These are phyloP conservation scores for Oryctolagus cuniculus DNA, from an alignment of 2,113 vertebrate species.

Conservation along the genomic window mOryCun1.1 NC_091441.1:7462001-7462500, in stretches of 20 bases:
- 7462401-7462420: not conserved
- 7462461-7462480: not conserved
- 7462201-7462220: not conserved
- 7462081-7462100: too few species aligned
- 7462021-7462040: too few species aligned
- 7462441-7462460: too few species aligned
- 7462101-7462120: too few species aligned
- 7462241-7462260: not conserved
- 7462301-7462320: not conserved
- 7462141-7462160: not conserved
- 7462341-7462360: not conserved
- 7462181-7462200: not conserved
- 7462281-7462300: not conserved
- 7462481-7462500: not conserved
- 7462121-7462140: not conserved
- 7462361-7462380: not conserved
- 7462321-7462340: not conserved
- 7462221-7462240: not conserved
- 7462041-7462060: too few species aligned
- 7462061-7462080: too few species aligned
- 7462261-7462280: not conserved
- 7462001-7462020: too few species aligned
- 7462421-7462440: not conserved
- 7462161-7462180: not conserved
- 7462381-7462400: not conserved